A percentile compares a stretch with the other conserved stretches of the same genome.
Evolutionary conservation across 2,797 vertebrate genomes (phyloP).

Genomic region (Paratrypauchen microcephalus): DNA sequence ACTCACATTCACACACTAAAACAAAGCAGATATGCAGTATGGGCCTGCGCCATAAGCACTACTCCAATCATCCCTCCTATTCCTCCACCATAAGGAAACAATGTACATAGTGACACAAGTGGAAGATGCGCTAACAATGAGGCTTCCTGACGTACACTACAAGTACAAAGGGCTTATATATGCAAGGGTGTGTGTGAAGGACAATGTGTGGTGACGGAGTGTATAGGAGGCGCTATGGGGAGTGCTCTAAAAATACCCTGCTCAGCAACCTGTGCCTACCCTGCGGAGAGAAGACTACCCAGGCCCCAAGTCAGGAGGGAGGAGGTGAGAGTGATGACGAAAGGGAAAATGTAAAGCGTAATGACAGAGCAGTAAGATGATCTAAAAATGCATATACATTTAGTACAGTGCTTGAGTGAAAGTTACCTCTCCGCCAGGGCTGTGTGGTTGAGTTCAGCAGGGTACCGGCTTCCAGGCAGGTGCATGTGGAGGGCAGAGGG

Average conservation of each 20-base stretch:
- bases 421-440: constrained; percentile 72
- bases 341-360: constrained; percentile 1
- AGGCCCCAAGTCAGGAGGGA: constrained; percentile 34
- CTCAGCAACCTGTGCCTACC: constrained; percentile 69
- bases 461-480: constrained; percentile 88
- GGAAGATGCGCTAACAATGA: constrained; percentile 24
- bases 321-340: constrained; percentile 3
- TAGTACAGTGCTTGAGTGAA: constrained; percentile 2
- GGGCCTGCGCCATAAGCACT: constrained; percentile 50
- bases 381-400: constrained; percentile 1
- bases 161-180: background rate
- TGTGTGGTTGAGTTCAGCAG: constrained; percentile 86
- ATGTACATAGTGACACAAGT: constrained; percentile 36
- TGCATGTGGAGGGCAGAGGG: constrained; percentile 91
- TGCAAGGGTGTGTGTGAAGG: constrained; percentile 44
- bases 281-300: constrained; percentile 66
- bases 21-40: constrained; percentile 52
- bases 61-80: constrained; percentile 52
- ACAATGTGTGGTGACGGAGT: constrained; percentile 49
- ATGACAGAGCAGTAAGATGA: background rate
- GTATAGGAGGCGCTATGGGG: constrained; percentile 65
- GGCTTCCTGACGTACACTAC: constrained; percentile 15
- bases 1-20: constrained; percentile 17
- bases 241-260: constrained; percentile 73
- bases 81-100: constrained; percentile 43